Evolutionary conservation across 2,113 vertebrate species (phyloP).

Genomic region (Mus spicilegus): DNA sequence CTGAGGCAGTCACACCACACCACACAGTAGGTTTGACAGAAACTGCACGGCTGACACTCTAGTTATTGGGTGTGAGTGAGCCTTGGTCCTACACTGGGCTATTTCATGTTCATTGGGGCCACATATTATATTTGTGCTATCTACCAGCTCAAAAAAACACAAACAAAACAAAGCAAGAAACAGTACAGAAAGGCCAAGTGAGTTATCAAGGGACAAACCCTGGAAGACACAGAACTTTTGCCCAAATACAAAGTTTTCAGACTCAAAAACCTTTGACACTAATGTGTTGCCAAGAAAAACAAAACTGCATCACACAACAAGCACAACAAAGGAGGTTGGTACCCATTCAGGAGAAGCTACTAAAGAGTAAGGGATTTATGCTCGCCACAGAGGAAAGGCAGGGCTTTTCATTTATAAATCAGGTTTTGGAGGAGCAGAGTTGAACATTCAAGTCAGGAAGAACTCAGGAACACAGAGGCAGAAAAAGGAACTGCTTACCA

Average conservation of each 20-base stretch:
- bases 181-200: not conserved
- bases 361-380: not conserved
- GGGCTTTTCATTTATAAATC: not conserved
- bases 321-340: not conserved
- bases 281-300: not conserved
- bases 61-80: fast-evolving
- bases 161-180: not conserved
- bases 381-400: not conserved
- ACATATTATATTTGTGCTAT: not conserved
- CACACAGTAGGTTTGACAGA: not conserved
- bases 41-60: not conserved
- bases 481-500: not conserved
- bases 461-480: not conserved
- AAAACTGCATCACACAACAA: not conserved
- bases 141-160: no score
- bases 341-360: not conserved
- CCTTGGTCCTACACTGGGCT: fast-evolving
- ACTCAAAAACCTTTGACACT: not conserved
- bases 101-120: not conserved
- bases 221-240: not conserved
- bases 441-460: not conserved
- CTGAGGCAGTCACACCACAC: not conserved
- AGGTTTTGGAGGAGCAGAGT: not conserved
- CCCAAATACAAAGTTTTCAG: not conserved
- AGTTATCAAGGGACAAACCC: not conserved